Base-by-base conservation (phyloP, 2,113 vertebrate genomes). In the Bos indicus region DNA sequence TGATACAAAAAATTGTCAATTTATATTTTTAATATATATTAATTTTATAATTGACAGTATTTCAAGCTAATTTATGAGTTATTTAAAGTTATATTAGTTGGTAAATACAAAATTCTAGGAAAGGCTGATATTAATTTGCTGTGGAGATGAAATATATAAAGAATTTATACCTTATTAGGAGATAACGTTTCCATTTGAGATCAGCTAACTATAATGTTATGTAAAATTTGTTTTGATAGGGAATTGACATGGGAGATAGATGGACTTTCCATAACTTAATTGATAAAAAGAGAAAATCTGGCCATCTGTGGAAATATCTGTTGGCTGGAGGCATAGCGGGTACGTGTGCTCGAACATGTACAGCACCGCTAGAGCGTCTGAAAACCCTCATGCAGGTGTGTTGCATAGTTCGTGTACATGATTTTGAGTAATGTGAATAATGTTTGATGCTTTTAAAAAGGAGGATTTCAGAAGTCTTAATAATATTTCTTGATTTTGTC, bases 381-480 rank as follows among this genome's bases (percentile, higher is more conserved):
- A 99, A 99, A 98, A 99, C 99, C 97, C 99, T 99, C 97, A 99
- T 99, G 99, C 99, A 99, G 99, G 99, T 99, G 88, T 51, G 89
- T 97, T 77, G 26, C 46, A 9, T 90, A 77, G 64, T 56, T 90
- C 1, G 5, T n/a, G 19, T 62, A n/a, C 81, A 25, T 91, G 46
- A 3, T 62, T 95, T 59, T 85, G 43, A 84, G 64, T n/a, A 30
- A 83, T 71, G 30, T 30, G 60, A 40, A 57, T 59, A 57, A 88
- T 84, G 33, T 36, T 62, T 93, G 78, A 71, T 84, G 26, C 23
- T 89, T 90, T 84, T 90, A 36, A 64, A 36, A 93, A n/a, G 21
- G n/a, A 62, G 6, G 16, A 43, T 78, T 89, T 90, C 64, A 85
- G 78, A 78, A 25, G 56, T 64, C 56, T 85, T 46, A 78, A 56